A percentile compares a stretch with the other conserved stretches of the same genome.
Evolutionary conservation across 2,888 invertebrate genomes (phyloP).

Genomic region (Noctua comes): DNA sequence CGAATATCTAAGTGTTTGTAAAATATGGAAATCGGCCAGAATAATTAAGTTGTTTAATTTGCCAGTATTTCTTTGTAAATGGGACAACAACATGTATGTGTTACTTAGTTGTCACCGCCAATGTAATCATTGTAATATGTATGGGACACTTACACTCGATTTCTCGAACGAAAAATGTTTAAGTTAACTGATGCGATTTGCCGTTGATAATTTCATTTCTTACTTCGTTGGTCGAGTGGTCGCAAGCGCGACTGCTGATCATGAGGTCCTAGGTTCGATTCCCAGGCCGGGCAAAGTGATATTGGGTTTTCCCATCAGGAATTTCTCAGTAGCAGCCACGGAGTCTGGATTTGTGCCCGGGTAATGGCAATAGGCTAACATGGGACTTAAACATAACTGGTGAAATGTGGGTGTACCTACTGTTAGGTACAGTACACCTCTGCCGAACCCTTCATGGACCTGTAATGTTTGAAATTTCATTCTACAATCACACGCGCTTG

Average conservation of each 20-base stretch:
- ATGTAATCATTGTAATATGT: background rate
- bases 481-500: background rate
- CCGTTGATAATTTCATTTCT: background rate
- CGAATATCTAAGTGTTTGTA: background rate
- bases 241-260: no score
- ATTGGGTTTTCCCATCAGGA: no score
- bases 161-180: background rate
- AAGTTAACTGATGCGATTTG: background rate
- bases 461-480: background rate
- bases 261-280: no score
- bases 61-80: background rate
- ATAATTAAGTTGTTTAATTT: slow-evolving; percentile 8
- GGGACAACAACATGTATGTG: background rate
- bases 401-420: no score
- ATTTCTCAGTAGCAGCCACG: no score
- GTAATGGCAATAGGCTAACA: no score
- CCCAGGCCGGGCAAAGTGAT: no score
- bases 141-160: background rate
- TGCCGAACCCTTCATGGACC: no score
- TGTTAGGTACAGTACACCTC: no score
- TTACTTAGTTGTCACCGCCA: background rate
- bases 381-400: no score
- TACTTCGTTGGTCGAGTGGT: no score
- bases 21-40: background rate
- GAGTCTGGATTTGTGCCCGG: no score